Base-by-base conservation (phyloP, 2,888 invertebrate species). In the Leptogaster cylindrica region DNA sequence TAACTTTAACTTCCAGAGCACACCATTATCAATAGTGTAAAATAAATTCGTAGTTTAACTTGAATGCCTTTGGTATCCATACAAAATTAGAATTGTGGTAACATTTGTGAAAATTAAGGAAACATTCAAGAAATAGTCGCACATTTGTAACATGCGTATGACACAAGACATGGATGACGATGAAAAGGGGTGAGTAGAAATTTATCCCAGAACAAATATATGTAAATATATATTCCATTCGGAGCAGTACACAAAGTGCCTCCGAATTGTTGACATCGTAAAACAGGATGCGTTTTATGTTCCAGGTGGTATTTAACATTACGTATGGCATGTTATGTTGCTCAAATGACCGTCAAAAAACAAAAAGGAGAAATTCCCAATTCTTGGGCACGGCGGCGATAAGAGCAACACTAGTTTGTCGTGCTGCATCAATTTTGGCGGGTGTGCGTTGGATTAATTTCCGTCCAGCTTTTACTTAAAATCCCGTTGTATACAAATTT, bases 141-240 rank as follows among this genome's bases (percentile, higher is more conserved):
- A n/a, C n/a, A n/a, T 25, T 12, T 4, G 2, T 16, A 61, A 27
- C 39, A 72, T 72, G 72, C 71, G 72, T 67, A 71, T 72, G 72
- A 72, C 70, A 58, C 71, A 70, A 66, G 71, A 72, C 39, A 70
- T 72, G 70, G 72, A 72, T 31, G 72, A 72, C 61, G 72, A 72
- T 50, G 72, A 72, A 48, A 72, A 72, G 41, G 72, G 72, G 72
- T 72, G 63, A 68, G 70, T 51, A n/a, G 1, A 4, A 27, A 18
- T 27, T 23, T 5, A 18, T 6, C 23, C 4, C 10, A 31, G 10
- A 31, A n/a, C 25, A 46, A 27, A 14, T 16, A 27, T 23, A 52
- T 50, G 18, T 39, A 16, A 27, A 31, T 55, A 41, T 31, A 31
- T 31, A 8, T 6, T 31, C 1, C 1, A 18, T 50, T 14, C n/a